These are phyloP conservation scores for Rhea americana DNA, from an alignment of 2,113 vertebrate species.

Conservation along the genomic window DNA sequence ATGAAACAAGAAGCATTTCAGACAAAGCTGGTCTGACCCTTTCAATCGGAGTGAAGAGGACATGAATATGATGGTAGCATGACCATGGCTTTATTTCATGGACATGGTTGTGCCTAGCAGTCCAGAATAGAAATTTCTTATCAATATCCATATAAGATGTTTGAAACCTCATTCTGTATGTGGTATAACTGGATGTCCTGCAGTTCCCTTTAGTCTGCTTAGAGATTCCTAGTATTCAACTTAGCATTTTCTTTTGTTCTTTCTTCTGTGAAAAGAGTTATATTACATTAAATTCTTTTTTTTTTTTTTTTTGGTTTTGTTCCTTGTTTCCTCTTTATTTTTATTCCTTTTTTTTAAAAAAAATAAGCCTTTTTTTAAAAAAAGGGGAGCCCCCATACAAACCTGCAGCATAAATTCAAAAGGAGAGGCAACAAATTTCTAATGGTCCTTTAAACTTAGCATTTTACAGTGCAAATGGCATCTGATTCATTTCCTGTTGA, in stretches of 20 bases:
- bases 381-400: neutral
- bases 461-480: neutral
- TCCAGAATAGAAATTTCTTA: no score
- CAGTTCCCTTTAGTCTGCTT: neutral
- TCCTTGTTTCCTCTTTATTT: neutral
- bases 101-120: no score
- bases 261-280: neutral
- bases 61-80: no score
- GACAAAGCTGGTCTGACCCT: neutral
- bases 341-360: no score
- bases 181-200: neutral
- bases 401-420: neutral
- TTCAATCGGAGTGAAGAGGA: neutral
- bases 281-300: neutral
- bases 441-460: neutral
- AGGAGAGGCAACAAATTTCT: neutral
- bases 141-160: neutral
- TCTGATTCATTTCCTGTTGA: neutral
- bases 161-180: neutral
- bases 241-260: neutral
- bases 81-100: no score
- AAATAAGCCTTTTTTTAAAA: neutral
- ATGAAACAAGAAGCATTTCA: neutral
- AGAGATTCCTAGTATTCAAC: neutral
- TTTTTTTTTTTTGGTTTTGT: neutral